phyloP scores from a whole-genome alignment of 2,888 invertebrate genomes.

The Aromia moschata region DNA sequence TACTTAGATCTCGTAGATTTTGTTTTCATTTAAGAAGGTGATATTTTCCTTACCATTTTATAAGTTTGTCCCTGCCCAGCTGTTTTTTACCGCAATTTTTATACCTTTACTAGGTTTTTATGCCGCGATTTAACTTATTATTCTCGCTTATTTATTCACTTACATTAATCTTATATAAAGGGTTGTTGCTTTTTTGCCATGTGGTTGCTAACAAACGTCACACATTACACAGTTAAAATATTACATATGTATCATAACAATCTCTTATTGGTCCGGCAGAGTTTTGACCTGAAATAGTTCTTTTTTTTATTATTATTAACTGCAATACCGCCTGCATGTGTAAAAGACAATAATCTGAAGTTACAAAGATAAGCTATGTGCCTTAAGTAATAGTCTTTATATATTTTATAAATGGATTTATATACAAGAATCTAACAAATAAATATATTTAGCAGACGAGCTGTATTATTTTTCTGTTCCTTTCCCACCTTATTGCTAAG shows the following conservation, averaged over 20 bases:
- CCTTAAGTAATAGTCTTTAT: constrained; percentile 30
- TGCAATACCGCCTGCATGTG: constrained; percentile 35
- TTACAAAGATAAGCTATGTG: constrained; percentile 33
- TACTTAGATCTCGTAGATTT: constrained; percentile 20
- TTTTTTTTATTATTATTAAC: constrained; percentile 28
- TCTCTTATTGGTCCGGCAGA: constrained; percentile 3
- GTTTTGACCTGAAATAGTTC: constrained; percentile 4
- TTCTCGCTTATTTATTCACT: constrained; percentile 44
- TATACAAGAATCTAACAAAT: constrained; percentile 29
- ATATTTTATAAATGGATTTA: constrained; percentile 36
- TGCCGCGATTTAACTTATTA: constrained; percentile 30
- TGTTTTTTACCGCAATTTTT: constrained; percentile 39
- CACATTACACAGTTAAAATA: constrained; percentile 22
- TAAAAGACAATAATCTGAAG: constrained; percentile 43
- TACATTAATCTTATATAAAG: constrained; percentile 35
- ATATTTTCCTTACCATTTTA: constrained; percentile 36
- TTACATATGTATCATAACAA: constrained; percentile 12
- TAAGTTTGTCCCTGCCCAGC: constrained; percentile 42
- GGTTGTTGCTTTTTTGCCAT: constrained; percentile 48
- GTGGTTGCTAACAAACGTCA: constrained; percentile 36
- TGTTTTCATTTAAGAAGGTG: constrained; percentile 26
- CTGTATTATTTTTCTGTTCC: constrained; percentile 3
- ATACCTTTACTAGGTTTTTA: constrained; percentile 35
- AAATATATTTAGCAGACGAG: constrained; percentile 21
- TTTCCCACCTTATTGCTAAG: not conserved